Percentiles rank a stretch among this genome's conserved stretches.
Evolutionary conservation across 2,888 invertebrate genomes (phyloP).

Genomic region (Schrankia costaestrigalis): DNA sequence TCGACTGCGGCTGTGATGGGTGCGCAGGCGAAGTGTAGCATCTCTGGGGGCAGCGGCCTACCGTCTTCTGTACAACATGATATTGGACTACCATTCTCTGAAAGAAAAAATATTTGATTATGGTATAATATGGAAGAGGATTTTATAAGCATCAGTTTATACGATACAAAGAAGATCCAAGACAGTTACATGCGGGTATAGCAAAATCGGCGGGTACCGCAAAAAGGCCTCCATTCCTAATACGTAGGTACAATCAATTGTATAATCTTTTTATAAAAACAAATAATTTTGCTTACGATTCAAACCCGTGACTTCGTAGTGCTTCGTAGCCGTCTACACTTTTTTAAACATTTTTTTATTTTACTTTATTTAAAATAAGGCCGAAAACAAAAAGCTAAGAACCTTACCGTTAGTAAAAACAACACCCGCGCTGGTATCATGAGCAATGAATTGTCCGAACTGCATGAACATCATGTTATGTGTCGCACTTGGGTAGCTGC

Average conservation of each 20-base stretch:
- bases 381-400: background rate
- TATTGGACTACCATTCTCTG: conserved; percentile 85
- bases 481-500: conserved; percentile 80
- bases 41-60: conserved; percentile 60
- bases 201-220: too few relatives aligned
- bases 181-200: too few relatives aligned
- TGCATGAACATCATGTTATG: conserved; percentile 87
- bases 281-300: too few relatives aligned
- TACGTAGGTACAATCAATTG: too few relatives aligned
- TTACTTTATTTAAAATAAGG: background rate
- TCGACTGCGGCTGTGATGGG: conserved; percentile 81
- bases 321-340: too few relatives aligned
- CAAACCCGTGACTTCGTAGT: too few relatives aligned
- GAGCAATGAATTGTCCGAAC: conserved; percentile 89
- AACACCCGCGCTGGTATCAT: conserved; percentile 87
- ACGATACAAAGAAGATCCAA: too few relatives aligned
- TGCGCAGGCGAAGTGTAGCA: conserved; percentile 85
- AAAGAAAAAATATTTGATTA: background rate
- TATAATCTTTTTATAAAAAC: too few relatives aligned
- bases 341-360: too few relatives aligned
- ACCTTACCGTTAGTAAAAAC: conserved; percentile 83
- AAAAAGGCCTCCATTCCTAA: too few relatives aligned
- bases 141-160: too few relatives aligned
- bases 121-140: too few relatives aligned
- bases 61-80: conserved; percentile 86